Base-by-base conservation (phyloP, 2,113 vertebrate genomes). In the Crotophaga sulcirostris region DNA sequence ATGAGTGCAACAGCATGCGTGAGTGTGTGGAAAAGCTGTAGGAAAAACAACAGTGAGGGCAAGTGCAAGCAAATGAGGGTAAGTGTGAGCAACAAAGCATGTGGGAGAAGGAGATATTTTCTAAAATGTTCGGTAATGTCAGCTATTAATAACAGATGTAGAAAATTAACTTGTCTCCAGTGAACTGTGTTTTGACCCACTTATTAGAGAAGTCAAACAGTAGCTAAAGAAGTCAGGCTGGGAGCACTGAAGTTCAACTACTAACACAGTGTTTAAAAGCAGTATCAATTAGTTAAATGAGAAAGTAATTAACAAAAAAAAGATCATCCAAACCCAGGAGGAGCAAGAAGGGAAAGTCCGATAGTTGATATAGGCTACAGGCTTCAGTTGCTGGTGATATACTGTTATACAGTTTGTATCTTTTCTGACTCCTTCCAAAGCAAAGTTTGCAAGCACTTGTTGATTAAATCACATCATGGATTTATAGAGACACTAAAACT, bases 1-100 rank as follows among this genome's bases (percentile, higher is more conserved):
- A 16, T 0, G 9, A 75, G 55, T 2, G 3, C 5, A 5, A n/a
- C 29, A 62, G 51, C 28, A 33, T 0, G 5, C 16, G 17, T 2
- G 44, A 69, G 17, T 17, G 17, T 10, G 2, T 31, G 19, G 3
- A 44, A 29, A 25, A 68, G 63, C 1, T 0, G 73, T 8, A 40
- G 36, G 14, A 36, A 79, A 25, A 60, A 19, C 45, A 52, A 20
- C 68, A 68, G 28, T 1, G 8, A 45, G 69, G 69, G 59, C 42
- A 63, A 79, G 20, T 10, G 28, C 0, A 2, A 49, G 38, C 40
- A 47, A 56, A 19, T 1, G 21, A 74, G 49, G 51, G 56, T 42
- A 67, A 84, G 74, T 3, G 0, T 8, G 51, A 91, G 52, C 47
- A 49, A 45, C 45, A 45, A 45, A 63, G 34, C 54, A 73, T 8